These are phyloP conservation scores for Buphagus erythrorhynchus DNA, from an alignment of 2,797 vertebrate genomes.

Conservation along the genomic window DNA sequence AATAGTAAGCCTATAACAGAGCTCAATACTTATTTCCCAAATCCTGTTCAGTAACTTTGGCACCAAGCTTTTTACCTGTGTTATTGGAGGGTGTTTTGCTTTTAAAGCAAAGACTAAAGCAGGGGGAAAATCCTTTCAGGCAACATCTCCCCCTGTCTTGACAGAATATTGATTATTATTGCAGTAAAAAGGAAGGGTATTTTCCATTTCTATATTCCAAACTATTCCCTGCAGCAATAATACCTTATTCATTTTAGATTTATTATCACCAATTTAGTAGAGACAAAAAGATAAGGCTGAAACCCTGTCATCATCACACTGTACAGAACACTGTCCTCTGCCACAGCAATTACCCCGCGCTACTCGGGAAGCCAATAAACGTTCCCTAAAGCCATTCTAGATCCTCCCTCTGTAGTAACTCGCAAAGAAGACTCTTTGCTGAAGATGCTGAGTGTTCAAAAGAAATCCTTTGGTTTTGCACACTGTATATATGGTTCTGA, in stretches of 20 bases:
- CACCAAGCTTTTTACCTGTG: not conserved
- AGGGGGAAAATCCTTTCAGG: not conserved
- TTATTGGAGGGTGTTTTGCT: not conserved
- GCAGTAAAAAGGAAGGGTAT: not conserved
- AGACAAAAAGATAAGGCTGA: not conserved
- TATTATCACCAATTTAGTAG: not conserved
- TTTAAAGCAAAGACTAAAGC: not conserved
- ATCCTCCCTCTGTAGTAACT: not conserved
- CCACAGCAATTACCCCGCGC: not conserved
- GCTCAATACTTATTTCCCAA: not conserved
- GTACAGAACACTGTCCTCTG: not conserved
- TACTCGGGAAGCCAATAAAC: not conserved
- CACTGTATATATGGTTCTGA: conserved; percentile 35
- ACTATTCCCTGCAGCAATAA: not conserved
- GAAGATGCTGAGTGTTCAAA: not conserved
- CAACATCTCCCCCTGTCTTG: not conserved
- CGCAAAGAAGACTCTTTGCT: not conserved
- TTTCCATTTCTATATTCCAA: not conserved
- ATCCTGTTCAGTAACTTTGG: not conserved
- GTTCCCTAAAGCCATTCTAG: not conserved
- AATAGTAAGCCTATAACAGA: not conserved
- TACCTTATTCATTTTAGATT: not conserved
- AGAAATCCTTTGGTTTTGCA: conserved; percentile 3
- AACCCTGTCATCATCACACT: not conserved
- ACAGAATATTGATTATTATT: not conserved